phyloP scores from a whole-genome alignment of 1,140 invertebrate genomes.

The Drosophila equinoxialis region DNA sequence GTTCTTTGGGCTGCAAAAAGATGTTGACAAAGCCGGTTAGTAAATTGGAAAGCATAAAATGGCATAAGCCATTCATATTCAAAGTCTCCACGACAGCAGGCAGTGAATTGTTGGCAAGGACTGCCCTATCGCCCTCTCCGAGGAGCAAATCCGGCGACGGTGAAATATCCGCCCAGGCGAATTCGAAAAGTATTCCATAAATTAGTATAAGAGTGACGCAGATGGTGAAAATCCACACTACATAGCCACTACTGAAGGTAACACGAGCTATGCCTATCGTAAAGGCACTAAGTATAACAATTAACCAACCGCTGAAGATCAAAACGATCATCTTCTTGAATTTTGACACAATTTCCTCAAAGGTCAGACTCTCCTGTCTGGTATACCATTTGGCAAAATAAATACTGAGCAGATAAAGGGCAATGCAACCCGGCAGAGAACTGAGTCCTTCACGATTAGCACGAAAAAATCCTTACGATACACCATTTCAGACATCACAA shows the following conservation, averaged over 20 bases:
- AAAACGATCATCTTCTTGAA: conserved; percentile 28
- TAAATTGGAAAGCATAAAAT: conserved; percentile 67
- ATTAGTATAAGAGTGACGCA: conserved; percentile 35
- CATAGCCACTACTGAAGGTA: conserved; percentile 61
- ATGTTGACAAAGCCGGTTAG: conserved; percentile 69
- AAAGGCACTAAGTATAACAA: conserved; percentile 27
- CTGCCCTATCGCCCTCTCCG: conserved; percentile 5
- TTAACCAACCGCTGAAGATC: conserved; percentile 23
- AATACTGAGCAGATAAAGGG: conserved; percentile 90
- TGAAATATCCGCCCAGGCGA: conserved; percentile 12
- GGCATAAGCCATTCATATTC: conserved; percentile 59
- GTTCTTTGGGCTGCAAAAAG: conserved; percentile 34
- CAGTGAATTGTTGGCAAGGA: neutral
- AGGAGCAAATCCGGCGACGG: neutral
- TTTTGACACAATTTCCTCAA: conserved; percentile 27
- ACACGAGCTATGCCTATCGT: conserved; percentile 55
- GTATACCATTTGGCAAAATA: conserved; percentile 83
- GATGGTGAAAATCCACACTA: conserved; percentile 40
- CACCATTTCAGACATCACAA: conserved; percentile 87
- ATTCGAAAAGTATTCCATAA: conserved; percentile 52
- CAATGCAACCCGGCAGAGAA: conserved; percentile 92
- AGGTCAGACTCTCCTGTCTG: conserved; percentile 27
- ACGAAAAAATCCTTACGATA: conserved; percentile 86
- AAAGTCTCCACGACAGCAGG: conserved; percentile 53
- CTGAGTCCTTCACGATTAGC: conserved; percentile 96